Conservation (phyloP, 1,140 invertebrate genomes). For the Orchestia grillus region DNA sequence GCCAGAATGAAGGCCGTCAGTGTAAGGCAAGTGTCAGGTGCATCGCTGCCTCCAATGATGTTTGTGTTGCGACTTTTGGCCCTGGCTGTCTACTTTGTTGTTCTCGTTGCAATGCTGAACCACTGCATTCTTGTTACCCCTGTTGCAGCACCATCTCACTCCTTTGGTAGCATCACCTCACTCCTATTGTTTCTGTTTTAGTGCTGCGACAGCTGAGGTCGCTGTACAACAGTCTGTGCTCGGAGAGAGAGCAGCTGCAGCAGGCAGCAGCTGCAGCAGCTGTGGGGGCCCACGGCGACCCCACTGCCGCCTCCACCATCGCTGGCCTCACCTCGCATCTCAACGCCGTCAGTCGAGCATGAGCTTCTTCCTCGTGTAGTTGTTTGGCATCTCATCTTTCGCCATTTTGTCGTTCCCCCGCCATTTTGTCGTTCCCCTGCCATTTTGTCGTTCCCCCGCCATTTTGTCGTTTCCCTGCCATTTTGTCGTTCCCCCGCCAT, state of each 20-base stretch:
- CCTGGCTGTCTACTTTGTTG: too few relatives aligned
- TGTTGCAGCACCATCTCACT: too few relatives aligned
- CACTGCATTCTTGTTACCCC: too few relatives aligned
- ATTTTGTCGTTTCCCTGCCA: too few relatives aligned
- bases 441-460: too few relatives aligned
- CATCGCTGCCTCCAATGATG: neutral
- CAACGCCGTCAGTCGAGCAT: neutral
- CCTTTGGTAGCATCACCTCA: neutral
- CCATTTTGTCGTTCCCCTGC: too few relatives aligned
- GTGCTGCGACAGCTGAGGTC: slow-evolving; percentile 34
- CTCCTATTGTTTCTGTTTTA: neutral
- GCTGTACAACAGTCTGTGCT: slow-evolving; percentile 30
- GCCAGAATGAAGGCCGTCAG: too few relatives aligned
- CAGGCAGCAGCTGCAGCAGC: neutral
- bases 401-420: too few relatives aligned
- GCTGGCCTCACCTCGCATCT: neutral
- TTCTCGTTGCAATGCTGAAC: too few relatives aligned
- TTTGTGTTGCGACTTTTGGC: neutral
- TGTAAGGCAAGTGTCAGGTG: too few relatives aligned
- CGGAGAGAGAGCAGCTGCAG: slow-evolving; percentile 25
- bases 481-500: too few relatives aligned
- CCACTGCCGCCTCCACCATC: slow-evolving; percentile 16
- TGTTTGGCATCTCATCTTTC: neutral
- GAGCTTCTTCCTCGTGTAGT: neutral
- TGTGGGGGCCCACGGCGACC: neutral